Base-by-base conservation (phyloP, 2,113 vertebrate species). In the Caranx melampygus region DNA sequence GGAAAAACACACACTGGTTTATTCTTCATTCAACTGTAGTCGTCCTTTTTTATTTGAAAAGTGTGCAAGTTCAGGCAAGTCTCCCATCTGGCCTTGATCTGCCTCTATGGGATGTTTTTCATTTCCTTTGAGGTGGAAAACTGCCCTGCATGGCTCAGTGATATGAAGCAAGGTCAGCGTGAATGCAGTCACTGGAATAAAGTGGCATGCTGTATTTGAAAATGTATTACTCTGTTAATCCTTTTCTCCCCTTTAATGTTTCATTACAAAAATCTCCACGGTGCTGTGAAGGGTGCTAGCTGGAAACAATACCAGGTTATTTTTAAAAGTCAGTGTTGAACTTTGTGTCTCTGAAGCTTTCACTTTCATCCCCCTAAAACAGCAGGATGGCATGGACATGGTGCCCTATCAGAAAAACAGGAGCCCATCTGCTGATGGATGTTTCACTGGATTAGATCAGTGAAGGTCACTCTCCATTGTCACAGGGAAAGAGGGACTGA, bases 401-500 rank as follows among this genome's bases (percentile, higher is more conserved):
- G 31, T 59, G 20, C 57, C 54, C 37, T 11, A 60, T 62, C 31
- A 63, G 31, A 59, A 78, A 80, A 79, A 66, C 67, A 62, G 47
- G 7, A 71, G 14, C 64, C 57, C n/a, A 72, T 84, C 44, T 20
- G 13, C 81, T 85, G 79, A 83, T 81, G 86, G 79, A 88, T 58
- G 58, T 73, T 77, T 82, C 85, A 85, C 14, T 37, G 44, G 62
- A 89, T 88, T 87, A 85, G 52, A 75, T 55, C 9, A 58, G 14
- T 42, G 21, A 88, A 90, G 81, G 85, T 87, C 84, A 81, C 47
- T 47, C 34, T 69, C 8, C 16, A 33, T 33, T 15, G 12, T 76
- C 35, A 37, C 34, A 64, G 18, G 59, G 20, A 9, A 52, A 47
- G 2, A 34, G 18, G 49, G 72, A 58, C 26, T 21, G 26, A 2